Evolutionary conservation across 2,113 vertebrate species (phyloP).

Genomic region (Siniperca knerii): DNA sequence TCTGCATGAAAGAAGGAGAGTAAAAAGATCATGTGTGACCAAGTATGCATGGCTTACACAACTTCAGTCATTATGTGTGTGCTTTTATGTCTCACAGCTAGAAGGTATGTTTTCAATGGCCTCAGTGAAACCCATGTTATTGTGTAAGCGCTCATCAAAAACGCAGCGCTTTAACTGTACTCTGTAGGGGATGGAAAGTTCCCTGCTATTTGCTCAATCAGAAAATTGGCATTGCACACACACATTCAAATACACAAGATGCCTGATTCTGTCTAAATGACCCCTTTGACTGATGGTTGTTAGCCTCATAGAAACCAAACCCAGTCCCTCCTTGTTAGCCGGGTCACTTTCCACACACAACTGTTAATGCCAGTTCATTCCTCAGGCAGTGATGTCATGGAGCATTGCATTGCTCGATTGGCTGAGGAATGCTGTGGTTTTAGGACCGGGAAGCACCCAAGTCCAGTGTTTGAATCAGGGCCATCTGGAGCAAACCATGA

Average conservation of each 20-base stretch:
- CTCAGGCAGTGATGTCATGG: conserved; percentile 82
- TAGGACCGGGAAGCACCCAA: conserved; percentile 43
- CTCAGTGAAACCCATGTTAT: conserved; percentile 29
- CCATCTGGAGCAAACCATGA: conserved; percentile 52
- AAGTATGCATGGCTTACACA: conserved; percentile 28
- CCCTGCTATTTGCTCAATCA: conserved; percentile 37
- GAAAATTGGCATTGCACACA: conserved; percentile 22
- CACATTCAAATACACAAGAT: neutral
- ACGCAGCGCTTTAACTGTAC: conserved; percentile 49
- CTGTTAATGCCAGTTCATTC: conserved; percentile 79
- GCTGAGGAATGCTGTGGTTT: conserved; percentile 83
- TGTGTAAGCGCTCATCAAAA: conserved; percentile 61
- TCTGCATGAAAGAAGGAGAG: conserved; percentile 23
- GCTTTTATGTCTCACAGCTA: conserved; percentile 33
- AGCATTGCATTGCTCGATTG: conserved; percentile 66
- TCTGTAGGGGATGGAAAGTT: conserved; percentile 48
- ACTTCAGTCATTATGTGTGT: conserved; percentile 19
- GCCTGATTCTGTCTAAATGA: conserved; percentile 37
- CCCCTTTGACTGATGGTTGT: conserved; percentile 52
- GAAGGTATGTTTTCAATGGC: conserved; percentile 48
- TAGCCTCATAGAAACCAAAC: conserved; percentile 41
- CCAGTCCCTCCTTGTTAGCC: conserved; percentile 68
- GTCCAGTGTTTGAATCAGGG: conserved; percentile 37
- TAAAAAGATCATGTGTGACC: conserved; percentile 6
- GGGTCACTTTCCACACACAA: conserved; percentile 71